phyloP scores from a whole-genome alignment of 2,113 vertebrate genomes.

The human (Homo sapiens) region GRCh38 chr12:25066001-25066500 shows the following conservation, averaged over 20 bases:
- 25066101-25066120: not conserved
- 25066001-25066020: not conserved
- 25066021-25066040: not conserved
- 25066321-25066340: not conserved
- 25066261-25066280: not conserved
- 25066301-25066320: not conserved
- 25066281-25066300: not conserved
- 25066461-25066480: not conserved
- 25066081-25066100: too few relatives aligned
- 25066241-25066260: not conserved
- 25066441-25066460: not conserved
- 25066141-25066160: too few relatives aligned
- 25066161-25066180: not conserved
- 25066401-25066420: not conserved
- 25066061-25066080: not conserved
- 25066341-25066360: not conserved
- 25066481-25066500: slow-evolving; percentile 24
- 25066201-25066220: not conserved
- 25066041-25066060: not conserved
- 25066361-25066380: slow-evolving; percentile 85
- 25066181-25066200: not conserved
- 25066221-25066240: not conserved
- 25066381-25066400: not conserved
- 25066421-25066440: not conserved
- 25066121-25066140: too few relatives aligned